A percentile compares a stretch with the other conserved stretches of the same genome.
Evolutionary conservation across 2,888 invertebrate genomes (phyloP).

Genomic region (Rhagium mordax): DNA sequence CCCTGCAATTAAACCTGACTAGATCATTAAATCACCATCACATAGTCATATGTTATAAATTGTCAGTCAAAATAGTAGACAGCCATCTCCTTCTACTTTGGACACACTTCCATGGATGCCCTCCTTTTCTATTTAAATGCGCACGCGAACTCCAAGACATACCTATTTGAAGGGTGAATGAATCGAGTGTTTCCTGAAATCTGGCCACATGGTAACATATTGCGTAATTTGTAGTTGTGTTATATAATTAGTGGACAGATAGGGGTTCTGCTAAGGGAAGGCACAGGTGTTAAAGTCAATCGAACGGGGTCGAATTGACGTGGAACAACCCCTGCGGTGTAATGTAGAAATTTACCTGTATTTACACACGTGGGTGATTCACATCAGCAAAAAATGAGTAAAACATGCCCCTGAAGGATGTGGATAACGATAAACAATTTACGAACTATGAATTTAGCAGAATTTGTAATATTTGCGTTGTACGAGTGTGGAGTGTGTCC

Average conservation of each 20-base stretch:
- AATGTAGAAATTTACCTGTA: constrained; percentile 18
- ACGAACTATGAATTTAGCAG: neutral
- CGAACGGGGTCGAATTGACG: constrained; percentile 38
- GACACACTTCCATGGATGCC: neutral
- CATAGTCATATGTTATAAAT: constrained; percentile 56
- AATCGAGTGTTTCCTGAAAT: constrained; percentile 39
- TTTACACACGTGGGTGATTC: constrained; percentile 37
- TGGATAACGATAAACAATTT: neutral
- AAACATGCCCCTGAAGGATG: neutral
- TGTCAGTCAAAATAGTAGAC: constrained; percentile 41
- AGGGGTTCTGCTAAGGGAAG: constrained; percentile 49
- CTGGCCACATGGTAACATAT: constrained; percentile 58
- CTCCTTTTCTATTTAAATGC: constrained; percentile 9
- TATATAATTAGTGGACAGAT: constrained; percentile 49
- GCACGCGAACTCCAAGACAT: constrained; percentile 14
- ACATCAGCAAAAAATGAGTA: constrained; percentile 13
- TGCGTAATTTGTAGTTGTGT: constrained; percentile 63
- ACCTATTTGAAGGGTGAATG: constrained; percentile 39
- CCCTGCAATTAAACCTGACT: constrained; percentile 55
- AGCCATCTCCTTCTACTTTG: constrained; percentile 3
- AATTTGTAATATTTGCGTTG: no score
- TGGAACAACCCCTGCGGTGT: constrained; percentile 32
- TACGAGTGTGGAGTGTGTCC: no score
- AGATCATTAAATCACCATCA: constrained; percentile 51
- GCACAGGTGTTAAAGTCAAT: constrained; percentile 57